phyloP scores from a whole-genome alignment of 2,888 invertebrate species.

The Lasioglossum vierecki region DNA sequence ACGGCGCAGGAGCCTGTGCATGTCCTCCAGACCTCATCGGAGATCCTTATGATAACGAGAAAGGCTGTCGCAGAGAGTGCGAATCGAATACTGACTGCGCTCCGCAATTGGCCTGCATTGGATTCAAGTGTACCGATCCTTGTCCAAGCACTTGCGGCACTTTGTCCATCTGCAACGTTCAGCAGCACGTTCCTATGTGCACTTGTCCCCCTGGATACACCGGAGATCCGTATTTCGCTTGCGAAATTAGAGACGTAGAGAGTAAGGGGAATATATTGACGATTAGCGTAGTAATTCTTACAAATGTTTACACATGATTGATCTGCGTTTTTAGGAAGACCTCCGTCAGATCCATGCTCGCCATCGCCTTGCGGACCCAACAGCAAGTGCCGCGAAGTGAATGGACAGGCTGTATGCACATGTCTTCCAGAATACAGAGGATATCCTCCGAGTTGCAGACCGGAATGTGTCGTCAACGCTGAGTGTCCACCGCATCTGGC shows the following conservation, averaged over 20 bases:
- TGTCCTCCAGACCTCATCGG: conserved; percentile 92
- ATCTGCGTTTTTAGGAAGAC: conserved; percentile 46
- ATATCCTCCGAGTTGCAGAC: conserved; percentile 92
- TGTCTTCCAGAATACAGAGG: conserved; percentile 92
- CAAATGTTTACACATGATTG: no score
- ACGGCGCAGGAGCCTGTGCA: conserved; percentile 93
- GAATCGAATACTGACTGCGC: conserved; percentile 91
- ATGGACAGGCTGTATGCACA: conserved; percentile 92
- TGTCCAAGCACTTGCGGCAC: conserved; percentile 93
- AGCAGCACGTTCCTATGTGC: conserved; percentile 92
- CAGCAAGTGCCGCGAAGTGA: conserved; percentile 92
- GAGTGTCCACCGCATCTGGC: conserved; percentile 93
- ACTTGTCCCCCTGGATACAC: conserved; percentile 90
- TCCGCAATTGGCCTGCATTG: conserved; percentile 90
- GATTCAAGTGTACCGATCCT: conserved; percentile 93
- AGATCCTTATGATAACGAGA: conserved; percentile 90
- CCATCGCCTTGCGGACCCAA: conserved; percentile 95
- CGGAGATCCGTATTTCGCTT: conserved; percentile 91
- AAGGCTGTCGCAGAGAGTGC: conserved; percentile 91
- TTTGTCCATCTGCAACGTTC: conserved; percentile 91
- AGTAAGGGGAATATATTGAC: conserved; percentile 51
- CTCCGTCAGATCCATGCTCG: conserved; percentile 88
- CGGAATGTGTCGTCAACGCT: conserved; percentile 94
- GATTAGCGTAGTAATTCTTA: no score
- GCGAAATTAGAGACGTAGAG: conserved; percentile 72